Conservation (phyloP, 2,113 vertebrate genomes). For the human (Homo sapiens) region DNA sequence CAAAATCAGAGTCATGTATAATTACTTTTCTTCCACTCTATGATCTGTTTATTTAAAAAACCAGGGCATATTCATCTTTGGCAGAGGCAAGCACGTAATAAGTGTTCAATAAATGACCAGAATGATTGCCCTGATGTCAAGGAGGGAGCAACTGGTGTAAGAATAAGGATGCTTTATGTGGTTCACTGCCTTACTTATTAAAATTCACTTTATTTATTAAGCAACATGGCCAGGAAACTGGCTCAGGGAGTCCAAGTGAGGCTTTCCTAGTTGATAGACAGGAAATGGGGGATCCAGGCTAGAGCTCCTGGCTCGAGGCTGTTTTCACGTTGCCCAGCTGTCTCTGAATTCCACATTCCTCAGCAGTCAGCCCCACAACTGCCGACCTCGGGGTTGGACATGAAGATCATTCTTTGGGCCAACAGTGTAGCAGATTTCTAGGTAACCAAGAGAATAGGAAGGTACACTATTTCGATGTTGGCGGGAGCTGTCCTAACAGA, state of each 20-base stretch:
- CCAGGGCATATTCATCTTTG: neutral
- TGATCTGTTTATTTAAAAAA: neutral
- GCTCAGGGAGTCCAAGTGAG: neutral
- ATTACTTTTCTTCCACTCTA: neutral
- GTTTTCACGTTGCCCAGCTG: accelerated
- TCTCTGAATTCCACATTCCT: neutral
- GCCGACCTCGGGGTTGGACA: accelerated
- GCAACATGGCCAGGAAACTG: neutral
- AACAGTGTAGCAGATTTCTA: neutral
- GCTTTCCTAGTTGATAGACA: neutral
- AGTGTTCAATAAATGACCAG: neutral
- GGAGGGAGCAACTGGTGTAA: neutral
- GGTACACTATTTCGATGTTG: neutral
- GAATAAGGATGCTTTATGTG: neutral
- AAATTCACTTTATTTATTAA: neutral
- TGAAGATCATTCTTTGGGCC: neutral
- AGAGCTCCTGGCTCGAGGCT: neutral
- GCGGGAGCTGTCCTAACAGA: neutral
- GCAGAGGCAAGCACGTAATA: neutral
- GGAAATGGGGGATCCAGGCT: neutral
- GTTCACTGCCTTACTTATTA: neutral
- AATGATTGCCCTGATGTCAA: neutral
- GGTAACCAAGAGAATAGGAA: neutral
- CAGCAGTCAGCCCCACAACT: neutral
- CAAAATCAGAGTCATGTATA: neutral